Evolutionary conservation across 2,113 vertebrate genomes (phyloP).

Genomic region (Natator depressus): DNA sequence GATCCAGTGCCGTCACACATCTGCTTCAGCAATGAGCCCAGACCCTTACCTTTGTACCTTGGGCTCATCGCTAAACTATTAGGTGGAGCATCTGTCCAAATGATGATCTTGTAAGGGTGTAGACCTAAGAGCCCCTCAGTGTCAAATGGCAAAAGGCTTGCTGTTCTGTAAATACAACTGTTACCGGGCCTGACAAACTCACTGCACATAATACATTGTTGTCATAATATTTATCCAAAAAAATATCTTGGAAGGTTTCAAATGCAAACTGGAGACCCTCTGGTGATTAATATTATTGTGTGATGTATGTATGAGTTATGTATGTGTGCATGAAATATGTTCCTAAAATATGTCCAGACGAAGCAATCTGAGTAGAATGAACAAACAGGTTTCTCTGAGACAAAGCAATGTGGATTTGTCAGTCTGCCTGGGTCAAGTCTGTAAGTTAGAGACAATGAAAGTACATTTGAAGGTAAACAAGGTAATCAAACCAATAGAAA

Average conservation of each 20-base stretch:
- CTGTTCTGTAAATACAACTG: background rate
- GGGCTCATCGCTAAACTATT: background rate
- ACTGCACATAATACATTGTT: background rate
- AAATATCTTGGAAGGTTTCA: background rate
- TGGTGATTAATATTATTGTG: background rate
- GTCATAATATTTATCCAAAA: background rate
- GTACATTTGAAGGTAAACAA: background rate
- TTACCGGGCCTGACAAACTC: background rate
- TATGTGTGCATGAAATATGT: background rate
- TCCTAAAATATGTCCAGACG: background rate
- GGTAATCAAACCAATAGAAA: background rate
- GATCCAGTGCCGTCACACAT: background rate
- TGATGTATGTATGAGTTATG: background rate
- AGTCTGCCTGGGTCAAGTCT: background rate
- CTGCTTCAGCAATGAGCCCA: background rate
- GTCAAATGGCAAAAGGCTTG: background rate
- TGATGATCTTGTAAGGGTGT: background rate
- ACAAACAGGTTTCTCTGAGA: background rate
- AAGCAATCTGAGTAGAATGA: background rate
- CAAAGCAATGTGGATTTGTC: background rate
- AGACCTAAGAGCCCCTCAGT: too few relatives aligned
- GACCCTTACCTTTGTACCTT: background rate
- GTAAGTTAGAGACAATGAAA: too few relatives aligned
- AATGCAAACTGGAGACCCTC: background rate
- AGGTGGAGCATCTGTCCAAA: background rate